Evolutionary conservation across 2,113 vertebrate species (phyloP), one percentile per base, ranked within the genome.

Genomic region (Catagonus wagneri): DNA sequence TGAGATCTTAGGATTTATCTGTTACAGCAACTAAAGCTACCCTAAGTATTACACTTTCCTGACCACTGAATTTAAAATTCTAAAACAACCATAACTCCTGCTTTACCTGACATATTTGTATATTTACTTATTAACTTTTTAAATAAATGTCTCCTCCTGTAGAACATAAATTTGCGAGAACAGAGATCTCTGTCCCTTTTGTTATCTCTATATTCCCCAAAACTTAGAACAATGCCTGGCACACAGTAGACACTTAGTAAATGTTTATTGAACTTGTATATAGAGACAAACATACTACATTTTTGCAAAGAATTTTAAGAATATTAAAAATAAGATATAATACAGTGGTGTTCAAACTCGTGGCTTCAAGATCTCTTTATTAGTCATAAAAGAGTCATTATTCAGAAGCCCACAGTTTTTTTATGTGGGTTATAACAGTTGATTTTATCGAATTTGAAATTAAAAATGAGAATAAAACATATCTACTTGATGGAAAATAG

Each of bases 401-500:
- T 34, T 83, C 58, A 68, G 50, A 88, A 88, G 5, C 29, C 7
- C 16, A 61, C 60, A 88, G 10, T 74, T 65, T 80, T 65, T 50
- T 27, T 17, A 72, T 74, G 22, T 74, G 75, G 56, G 23, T 52
- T 87, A 5, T 88, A 75, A 25, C 23, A 75, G 66, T 3, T 75
- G 36, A 74, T 56, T 92, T 92, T 92, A 81, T 0, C 81, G 83
- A 39, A 83, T 75, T 83, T 83, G 89, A 95, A 81, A 52, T 81
- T 81, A 66, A 81, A 95, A 68, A 56, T 69, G 22, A 83, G 36
- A 72, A 15, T 34, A 72, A 88, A 92, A 52, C 22, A 16, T 50
- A 66, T 60, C n/a, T 74, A 87, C 15, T 52, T 58, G 34, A 74
- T 58, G 36, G 10, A 83, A 92, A 88, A 76, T 4, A 39, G 2